Evolutionary conservation across 2,888 invertebrate genomes (phyloP).

Genomic region (Athripsodes cinereus): DNA sequence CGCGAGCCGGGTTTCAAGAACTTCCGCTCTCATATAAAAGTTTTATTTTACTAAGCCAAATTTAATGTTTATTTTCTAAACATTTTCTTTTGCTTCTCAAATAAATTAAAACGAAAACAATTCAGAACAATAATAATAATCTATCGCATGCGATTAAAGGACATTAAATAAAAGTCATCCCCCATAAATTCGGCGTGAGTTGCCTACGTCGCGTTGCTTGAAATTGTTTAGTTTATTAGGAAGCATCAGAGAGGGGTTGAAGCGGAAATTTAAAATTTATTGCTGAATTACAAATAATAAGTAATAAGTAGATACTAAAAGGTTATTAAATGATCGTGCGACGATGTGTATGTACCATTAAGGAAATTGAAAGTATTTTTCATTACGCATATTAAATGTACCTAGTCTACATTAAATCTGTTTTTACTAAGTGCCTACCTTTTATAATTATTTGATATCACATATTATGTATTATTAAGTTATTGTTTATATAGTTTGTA

Average conservation of each 20-base stretch:
- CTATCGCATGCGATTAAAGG: too few species aligned
- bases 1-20: too few species aligned
- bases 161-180: not conserved
- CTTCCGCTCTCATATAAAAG: too few species aligned
- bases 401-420: too few species aligned
- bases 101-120: not conserved
- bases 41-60: too few species aligned
- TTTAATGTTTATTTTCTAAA: too few species aligned
- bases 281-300: too few species aligned
- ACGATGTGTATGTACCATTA: constrained; percentile 2
- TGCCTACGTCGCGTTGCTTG: not conserved
- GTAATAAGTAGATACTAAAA: constrained; percentile 25
- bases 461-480: too few species aligned
- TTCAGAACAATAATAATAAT: not conserved
- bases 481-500: too few species aligned
- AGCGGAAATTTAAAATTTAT: constrained; percentile 27
- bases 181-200: not conserved
- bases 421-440: too few species aligned
- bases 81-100: not conserved
- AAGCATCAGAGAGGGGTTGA: not conserved
- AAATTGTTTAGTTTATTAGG: not conserved
- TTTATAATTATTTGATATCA: too few species aligned
- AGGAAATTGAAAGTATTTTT: constrained; percentile 22
- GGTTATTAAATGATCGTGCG: constrained; percentile 15
- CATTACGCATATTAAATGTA: not conserved